Conservation (phyloP, 2,113 vertebrate species). For the Pipra filicauda region DNA sequence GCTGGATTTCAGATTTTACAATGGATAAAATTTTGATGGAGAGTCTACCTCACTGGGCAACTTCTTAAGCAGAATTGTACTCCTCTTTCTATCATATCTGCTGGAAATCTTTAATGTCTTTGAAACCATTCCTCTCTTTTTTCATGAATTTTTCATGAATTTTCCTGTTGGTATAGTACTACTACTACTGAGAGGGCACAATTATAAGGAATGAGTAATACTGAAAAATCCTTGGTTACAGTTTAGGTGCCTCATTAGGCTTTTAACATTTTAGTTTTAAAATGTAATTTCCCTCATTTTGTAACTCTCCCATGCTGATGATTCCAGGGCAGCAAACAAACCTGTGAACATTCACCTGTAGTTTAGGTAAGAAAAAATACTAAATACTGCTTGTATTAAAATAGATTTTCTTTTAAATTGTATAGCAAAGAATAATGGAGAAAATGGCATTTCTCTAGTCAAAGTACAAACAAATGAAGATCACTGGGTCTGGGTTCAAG, state of each 20-base stretch:
- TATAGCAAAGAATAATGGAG: conserved; percentile 72
- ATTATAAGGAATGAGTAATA: neutral
- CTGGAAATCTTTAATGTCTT: neutral
- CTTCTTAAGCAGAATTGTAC: neutral
- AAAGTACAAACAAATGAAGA: conserved; percentile 71
- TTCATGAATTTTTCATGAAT: neutral
- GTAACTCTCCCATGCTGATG: neutral
- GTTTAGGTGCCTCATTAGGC: neutral
- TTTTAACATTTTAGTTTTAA: neutral
- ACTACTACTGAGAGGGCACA: neutral
- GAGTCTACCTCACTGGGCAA: neutral
- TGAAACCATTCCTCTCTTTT: neutral
- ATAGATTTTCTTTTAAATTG: neutral
- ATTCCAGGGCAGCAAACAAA: neutral
- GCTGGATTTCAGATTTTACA: neutral
- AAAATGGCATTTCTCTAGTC: conserved; percentile 65
- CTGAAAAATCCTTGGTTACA: neutral
- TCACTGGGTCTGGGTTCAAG: conserved; percentile 73
- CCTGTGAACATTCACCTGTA: neutral
- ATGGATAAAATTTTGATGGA: neutral
- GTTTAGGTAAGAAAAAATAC: neutral
- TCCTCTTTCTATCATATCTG: neutral
- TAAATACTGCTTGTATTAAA: neutral
- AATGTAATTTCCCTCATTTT: neutral
- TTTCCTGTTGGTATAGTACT: neutral